Evolutionary conservation across 1,140 invertebrate genomes (phyloP).

Genomic region (Aphelenchoides besseyi): DNA sequence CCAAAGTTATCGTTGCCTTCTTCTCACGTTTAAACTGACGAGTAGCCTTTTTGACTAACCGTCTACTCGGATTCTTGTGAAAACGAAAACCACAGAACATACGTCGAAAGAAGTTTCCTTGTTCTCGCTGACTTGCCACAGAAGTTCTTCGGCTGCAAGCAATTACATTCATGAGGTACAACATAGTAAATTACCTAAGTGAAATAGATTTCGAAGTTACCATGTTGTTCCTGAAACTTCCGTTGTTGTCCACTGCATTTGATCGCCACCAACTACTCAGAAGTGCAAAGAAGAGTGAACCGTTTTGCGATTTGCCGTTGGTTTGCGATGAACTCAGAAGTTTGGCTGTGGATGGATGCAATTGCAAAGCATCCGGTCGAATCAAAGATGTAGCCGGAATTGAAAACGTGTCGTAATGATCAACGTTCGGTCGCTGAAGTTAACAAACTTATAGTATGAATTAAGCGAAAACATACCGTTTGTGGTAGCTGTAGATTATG

Average conservation of each 20-base stretch:
- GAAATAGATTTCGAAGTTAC: neutral
- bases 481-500: neutral
- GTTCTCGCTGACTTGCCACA: neutral
- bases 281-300: neutral
- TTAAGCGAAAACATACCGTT: neutral
- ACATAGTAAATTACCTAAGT: neutral
- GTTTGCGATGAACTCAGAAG: neutral
- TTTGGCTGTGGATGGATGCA: neutral
- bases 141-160: neutral
- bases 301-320: too few relatives aligned
- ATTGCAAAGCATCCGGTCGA: neutral
- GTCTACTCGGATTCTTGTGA: conserved; percentile 40
- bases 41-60: conserved; percentile 58
- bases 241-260: neutral
- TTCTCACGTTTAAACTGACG: conserved; percentile 70
- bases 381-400: neutral
- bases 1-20: conserved; percentile 97
- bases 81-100: conserved; percentile 27
- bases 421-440: neutral
- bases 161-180: neutral
- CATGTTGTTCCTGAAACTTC: neutral
- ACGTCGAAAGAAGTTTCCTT: conserved; percentile 3
- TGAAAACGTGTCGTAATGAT: neutral
- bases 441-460: neutral
- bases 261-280: neutral